Evolutionary conservation across 1,140 invertebrate species (phyloP), one percentile per base, ranked within the genome.

Genomic region (Lethocerus indicus): DNA sequence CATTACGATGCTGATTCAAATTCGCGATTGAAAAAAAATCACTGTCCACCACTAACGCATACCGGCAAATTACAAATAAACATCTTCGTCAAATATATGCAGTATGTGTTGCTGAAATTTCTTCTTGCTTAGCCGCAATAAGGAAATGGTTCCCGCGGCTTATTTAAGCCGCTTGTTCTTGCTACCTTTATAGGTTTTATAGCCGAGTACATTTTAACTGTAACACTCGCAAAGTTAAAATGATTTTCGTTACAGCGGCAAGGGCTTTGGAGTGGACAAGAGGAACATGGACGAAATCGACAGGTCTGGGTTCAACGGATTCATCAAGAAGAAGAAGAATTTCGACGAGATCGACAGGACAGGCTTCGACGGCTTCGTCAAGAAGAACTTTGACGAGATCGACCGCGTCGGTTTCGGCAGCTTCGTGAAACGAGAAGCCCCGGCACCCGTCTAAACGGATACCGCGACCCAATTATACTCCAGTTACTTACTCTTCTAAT

Each of bases 201-300:
- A 39, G 36, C 18, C 23, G 36, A 20, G 18, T 39, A 13, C 14
- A 39, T 39, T 39, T 39, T 39, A 6, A 14, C 18, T 39, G 23
- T 39, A 20, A 20, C 23, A 16, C 23, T 39, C 36, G 18, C 3
- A 36, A 7, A 3, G n/a, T 36, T 36, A 3, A 36, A 36, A 70
- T 18, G 40, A n/a, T 44, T 35, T 37, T n/a, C 37, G 60, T 25
- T 60, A 63, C 45, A 21, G 60, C 43, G 60, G 52, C 20, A 23
- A 21, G 4, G 36, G 26, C 7, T 49, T 49, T 27, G 41, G 47
- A 27, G 65, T 68, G 48, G 62, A 57, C 25, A 75, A 74, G 60
- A 64, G 70, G 56, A 71, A 77, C 52, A 71, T 78, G 35, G 69
- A 76, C 55, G 75, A 77, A 56, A 76, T 76, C 52, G 71, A 74